Conservation (phyloP, 2,797 vertebrate genomes). For the Loris lydekkerianus region DNA sequence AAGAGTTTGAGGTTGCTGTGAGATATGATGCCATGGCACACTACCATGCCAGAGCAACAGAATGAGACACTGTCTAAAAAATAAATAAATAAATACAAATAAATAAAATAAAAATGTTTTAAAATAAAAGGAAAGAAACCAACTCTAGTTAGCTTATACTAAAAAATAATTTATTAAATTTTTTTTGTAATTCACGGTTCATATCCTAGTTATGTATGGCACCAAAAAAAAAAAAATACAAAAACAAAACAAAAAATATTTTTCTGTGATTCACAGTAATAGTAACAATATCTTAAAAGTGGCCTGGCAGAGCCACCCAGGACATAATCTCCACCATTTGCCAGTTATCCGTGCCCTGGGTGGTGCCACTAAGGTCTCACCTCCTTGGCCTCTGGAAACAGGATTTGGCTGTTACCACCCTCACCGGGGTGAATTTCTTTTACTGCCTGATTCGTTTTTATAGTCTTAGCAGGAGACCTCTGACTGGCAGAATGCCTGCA, state of each 20-base stretch:
- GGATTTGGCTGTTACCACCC: not conserved
- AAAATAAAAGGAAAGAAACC: not conserved
- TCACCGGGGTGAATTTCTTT: not conserved
- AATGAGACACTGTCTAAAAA: too few species aligned
- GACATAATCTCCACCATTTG: not conserved
- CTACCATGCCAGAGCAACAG: too few species aligned
- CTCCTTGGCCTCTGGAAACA: not conserved
- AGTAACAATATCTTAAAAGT: slow-evolving; percentile 12
- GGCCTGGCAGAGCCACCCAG: not conserved
- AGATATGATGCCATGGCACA: too few species aligned
- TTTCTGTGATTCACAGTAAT: not conserved
- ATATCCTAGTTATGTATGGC: too few species aligned
- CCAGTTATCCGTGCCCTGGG: not conserved
- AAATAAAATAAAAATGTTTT: too few species aligned
- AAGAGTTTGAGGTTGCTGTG: too few species aligned
- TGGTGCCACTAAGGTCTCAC: not conserved
- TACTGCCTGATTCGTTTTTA: not conserved
- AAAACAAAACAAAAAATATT: too few species aligned
- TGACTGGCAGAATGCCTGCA: not conserved
- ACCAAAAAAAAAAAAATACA: too few species aligned
- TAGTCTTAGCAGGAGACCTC: not conserved
- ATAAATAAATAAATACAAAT: too few species aligned
- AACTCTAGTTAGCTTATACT: not conserved
- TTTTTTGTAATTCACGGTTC: not conserved
- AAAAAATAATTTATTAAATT: slow-evolving; percentile 31